phyloP scores from a whole-genome alignment of 2,888 invertebrate species.

The Hyposoter didymator region DNA sequence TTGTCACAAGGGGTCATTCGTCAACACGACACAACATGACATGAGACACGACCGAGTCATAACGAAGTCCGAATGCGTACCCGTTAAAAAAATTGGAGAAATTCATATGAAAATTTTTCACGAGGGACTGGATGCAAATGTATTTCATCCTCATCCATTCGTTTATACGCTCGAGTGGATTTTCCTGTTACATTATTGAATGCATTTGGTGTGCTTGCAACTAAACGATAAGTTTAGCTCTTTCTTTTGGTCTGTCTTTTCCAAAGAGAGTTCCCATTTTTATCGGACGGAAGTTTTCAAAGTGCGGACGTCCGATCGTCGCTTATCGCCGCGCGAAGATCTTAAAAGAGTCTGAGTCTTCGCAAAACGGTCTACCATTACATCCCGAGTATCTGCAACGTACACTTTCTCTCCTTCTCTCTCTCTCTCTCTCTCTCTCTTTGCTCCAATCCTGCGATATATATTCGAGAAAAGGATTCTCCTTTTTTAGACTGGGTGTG shows the following conservation, averaged over 20 bases:
- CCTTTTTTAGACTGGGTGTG: constrained; percentile 18
- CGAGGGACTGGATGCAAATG: neutral
- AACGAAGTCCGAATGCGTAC: no score
- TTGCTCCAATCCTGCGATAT: neutral
- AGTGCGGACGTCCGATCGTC: constrained; percentile 60
- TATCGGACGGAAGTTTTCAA: constrained; percentile 57
- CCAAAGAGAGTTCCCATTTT: constrained; percentile 8
- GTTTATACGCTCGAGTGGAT: neutral
- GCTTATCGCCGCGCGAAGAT: constrained; percentile 50
- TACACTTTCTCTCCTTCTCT: neutral
- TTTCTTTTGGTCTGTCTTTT: neutral
- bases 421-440: neutral
- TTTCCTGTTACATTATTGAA: neutral
- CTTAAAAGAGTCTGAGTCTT: constrained; percentile 41
- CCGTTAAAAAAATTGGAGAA: no score
- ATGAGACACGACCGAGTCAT: no score
- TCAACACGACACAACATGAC: no score
- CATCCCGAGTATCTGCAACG: constrained; percentile 5
- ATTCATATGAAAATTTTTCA: neutral
- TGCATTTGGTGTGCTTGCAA: neutral
- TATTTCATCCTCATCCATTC: neutral
- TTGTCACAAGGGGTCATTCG: no score
- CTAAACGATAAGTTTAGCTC: constrained; percentile 1
- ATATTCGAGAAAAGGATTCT: constrained; percentile 37
- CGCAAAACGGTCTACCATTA: constrained; percentile 29